Percentiles rank a stretch among this genome's conserved stretches.
These are phyloP conservation scores for Sphyrna mokarran DNA, from an alignment of 2,113 vertebrate genomes.

Conservation along the genomic window DNA sequence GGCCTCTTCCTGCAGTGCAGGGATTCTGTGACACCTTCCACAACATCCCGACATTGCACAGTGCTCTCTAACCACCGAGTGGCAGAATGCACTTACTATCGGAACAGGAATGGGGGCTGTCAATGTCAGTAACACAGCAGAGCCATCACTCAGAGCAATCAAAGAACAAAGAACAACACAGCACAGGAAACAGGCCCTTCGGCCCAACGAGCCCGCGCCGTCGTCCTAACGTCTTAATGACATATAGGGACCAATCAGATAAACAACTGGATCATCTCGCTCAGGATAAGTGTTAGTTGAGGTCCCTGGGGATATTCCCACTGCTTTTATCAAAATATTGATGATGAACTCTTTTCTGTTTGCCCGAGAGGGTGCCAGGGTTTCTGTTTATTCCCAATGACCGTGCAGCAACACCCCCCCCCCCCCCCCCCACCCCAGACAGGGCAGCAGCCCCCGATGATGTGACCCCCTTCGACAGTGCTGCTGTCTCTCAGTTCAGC, in stretches of 20 bases:
- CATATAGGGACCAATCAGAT: too few relatives aligned
- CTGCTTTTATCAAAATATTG: background rate
- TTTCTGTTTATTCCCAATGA: background rate
- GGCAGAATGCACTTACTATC: background rate
- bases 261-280: background rate
- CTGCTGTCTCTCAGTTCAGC: background rate
- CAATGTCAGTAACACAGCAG: too few relatives aligned
- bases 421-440: too few relatives aligned
- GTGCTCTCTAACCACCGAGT: background rate
- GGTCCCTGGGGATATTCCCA: background rate
- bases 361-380: too few relatives aligned
- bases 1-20: too few relatives aligned
- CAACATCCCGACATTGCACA: background rate
- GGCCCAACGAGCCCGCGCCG: too few relatives aligned
- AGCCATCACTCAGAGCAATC: background rate
- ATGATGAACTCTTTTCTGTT: background rate
- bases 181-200: too few relatives aligned
- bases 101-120: background rate
- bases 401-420: background rate
- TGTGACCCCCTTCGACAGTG: too few relatives aligned
- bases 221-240: too few relatives aligned
- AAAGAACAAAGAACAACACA: too few relatives aligned
- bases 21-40: too few relatives aligned
- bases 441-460: too few relatives aligned
- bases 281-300: background rate